Evolutionary conservation across 2,113 vertebrate species (phyloP).

Genomic region (Melospiza georgiana): DNA sequence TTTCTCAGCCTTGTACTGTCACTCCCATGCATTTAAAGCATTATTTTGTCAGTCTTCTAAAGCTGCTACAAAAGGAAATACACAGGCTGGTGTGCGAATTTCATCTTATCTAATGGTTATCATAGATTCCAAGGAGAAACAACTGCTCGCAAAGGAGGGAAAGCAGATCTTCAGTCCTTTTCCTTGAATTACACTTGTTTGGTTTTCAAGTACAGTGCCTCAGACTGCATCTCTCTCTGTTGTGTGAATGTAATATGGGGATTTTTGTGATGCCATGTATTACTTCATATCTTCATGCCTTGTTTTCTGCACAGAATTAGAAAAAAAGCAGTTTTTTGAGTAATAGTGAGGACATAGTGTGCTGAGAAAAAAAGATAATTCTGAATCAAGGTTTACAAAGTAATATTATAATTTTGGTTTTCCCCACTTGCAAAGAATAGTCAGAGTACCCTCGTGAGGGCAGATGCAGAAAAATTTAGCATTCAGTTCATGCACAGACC

Average conservation of each 20-base stretch:
- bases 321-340: neutral
- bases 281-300: neutral
- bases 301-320: neutral
- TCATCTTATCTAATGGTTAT: neutral
- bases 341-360: neutral
- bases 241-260: neutral
- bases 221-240: neutral
- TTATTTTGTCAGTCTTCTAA: neutral
- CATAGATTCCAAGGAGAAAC: neutral
- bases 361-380: neutral
- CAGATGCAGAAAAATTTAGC: neutral
- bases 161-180: neutral
- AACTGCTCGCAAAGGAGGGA: neutral
- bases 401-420: neutral
- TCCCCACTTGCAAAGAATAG: neutral
- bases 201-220: neutral
- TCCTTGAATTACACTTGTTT: neutral
- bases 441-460: neutral
- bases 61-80: neutral
- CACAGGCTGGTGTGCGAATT: neutral
- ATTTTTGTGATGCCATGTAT: neutral
- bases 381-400: neutral
- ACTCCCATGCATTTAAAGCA: neutral
- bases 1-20: neutral
- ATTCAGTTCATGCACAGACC: neutral